A percentile compares a stretch with the other conserved stretches of the same genome.
Evolutionary conservation across 2,888 invertebrate genomes (phyloP).

Genomic region (Drosophila percnosoma): DNA sequence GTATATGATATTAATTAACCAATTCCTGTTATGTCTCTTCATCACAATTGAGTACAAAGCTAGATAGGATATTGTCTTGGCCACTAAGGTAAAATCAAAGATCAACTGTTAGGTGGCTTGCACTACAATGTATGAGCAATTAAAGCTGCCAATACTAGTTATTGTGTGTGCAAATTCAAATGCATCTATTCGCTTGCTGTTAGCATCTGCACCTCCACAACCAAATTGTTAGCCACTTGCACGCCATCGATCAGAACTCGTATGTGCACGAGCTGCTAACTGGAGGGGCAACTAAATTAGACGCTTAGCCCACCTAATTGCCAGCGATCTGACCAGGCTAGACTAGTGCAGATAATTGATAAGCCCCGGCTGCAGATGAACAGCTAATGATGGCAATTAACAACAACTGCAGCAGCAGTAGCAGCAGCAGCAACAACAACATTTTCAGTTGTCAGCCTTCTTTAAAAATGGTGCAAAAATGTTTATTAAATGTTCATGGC

Average conservation of each 20-base stretch:
- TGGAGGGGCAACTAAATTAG: constrained; percentile 74
- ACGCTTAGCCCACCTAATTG: constrained; percentile 75
- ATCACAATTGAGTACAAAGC: background rate
- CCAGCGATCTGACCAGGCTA: constrained; percentile 45
- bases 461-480: constrained; percentile 72
- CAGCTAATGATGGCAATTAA: constrained; percentile 77
- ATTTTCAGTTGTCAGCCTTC: constrained; percentile 40
- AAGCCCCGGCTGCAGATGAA: constrained; percentile 72
- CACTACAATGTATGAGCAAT: constrained; percentile 2
- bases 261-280: constrained; percentile 41
- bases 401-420: constrained; percentile 43
- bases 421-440: constrained; percentile 29
- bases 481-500: constrained; percentile 71
- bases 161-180: constrained; percentile 22
- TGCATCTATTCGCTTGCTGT: constrained; percentile 13
- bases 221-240: constrained; percentile 46
- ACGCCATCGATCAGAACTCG: constrained; percentile 67
- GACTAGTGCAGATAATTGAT: constrained; percentile 61
- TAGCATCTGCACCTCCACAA: constrained; percentile 29
- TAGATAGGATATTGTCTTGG: background rate
- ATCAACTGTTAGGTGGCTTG: background rate
- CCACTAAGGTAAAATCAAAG: background rate
- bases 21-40: background rate
- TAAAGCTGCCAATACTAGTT: constrained; percentile 21
- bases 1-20: background rate